phyloP scores from a whole-genome alignment of 2,113 vertebrate species.

The Serinus canaria region DNA sequence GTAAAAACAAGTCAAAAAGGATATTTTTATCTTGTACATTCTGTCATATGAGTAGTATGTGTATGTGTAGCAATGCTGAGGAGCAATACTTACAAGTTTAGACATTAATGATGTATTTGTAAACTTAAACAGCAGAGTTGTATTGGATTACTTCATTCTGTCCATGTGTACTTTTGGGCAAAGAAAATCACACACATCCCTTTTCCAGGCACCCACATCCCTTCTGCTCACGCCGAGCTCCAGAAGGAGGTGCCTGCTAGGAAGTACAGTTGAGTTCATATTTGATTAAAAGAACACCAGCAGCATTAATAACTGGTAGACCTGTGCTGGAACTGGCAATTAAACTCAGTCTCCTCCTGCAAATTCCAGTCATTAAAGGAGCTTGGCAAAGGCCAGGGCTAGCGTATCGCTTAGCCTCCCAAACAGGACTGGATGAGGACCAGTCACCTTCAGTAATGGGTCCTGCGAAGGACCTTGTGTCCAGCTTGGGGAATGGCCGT shows the following conservation, averaged over 20 bases:
- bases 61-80: not conserved
- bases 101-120: not conserved
- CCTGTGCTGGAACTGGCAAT: not conserved
- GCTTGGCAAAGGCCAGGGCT: not conserved
- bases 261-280: not conserved
- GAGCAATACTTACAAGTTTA: not conserved
- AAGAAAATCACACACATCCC: not conserved
- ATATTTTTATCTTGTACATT: not conserved
- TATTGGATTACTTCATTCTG: not conserved
- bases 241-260: not conserved
- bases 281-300: slow-evolving; percentile 4
- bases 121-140: not conserved
- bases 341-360: not conserved
- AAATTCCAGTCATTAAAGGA: not conserved
- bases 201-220: not conserved
- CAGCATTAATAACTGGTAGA: not conserved
- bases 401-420: not conserved
- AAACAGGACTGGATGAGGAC: not conserved
- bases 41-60: not conserved
- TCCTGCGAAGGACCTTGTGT: accelerated
- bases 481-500: not conserved
- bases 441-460: not conserved
- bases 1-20: not conserved
- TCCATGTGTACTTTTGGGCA: not conserved
- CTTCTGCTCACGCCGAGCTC: not conserved